Percentiles rank a stretch among this genome's conserved stretches.
Evolutionary conservation across 2,797 vertebrate species (phyloP).

Genomic region (Melanotaenia nigrans): DNA sequence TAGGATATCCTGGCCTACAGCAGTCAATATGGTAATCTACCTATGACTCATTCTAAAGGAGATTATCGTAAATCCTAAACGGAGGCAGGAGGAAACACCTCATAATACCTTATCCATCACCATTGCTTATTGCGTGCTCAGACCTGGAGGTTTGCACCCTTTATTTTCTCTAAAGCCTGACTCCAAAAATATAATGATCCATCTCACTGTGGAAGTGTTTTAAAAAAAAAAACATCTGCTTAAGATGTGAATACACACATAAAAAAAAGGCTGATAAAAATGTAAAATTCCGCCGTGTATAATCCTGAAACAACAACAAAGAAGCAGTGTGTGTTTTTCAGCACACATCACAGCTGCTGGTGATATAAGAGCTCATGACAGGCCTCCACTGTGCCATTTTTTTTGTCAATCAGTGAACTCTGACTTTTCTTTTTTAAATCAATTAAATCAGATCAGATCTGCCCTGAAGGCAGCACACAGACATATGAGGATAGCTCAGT

Average conservation of each 20-base stretch:
- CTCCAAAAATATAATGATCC: slow-evolving; percentile 49
- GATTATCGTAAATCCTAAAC: slow-evolving; percentile 78
- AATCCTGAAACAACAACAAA: slow-evolving; percentile 21
- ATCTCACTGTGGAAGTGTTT: slow-evolving; percentile 17
- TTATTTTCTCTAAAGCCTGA: slow-evolving; percentile 41
- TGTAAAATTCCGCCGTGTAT: neutral
- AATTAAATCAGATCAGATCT: slow-evolving; percentile 52
- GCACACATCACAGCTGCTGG: slow-evolving; percentile 17
- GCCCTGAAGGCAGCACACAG: slow-evolving; percentile 32
- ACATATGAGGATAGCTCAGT: slow-evolving; percentile 45
- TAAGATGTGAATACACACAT: slow-evolving; percentile 4
- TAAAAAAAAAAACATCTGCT: neutral
- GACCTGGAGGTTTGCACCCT: slow-evolving; percentile 63
- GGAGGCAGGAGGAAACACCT: slow-evolving; percentile 75
- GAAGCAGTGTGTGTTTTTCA: slow-evolving; percentile 14
- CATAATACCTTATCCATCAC: slow-evolving; percentile 75
- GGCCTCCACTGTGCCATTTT: slow-evolving; percentile 37
- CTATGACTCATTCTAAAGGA: slow-evolving; percentile 77
- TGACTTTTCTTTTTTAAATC: slow-evolving; percentile 44
- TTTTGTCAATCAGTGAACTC: slow-evolving; percentile 55
- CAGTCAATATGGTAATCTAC: slow-evolving; percentile 71
- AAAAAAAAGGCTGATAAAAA: neutral
- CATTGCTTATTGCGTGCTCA: slow-evolving; percentile 68
- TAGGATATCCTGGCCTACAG: slow-evolving; percentile 76
- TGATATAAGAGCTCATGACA: slow-evolving; percentile 43